Evolutionary conservation across 2,888 invertebrate genomes (phyloP).

Genomic region (Anticlea derivata): DNA sequence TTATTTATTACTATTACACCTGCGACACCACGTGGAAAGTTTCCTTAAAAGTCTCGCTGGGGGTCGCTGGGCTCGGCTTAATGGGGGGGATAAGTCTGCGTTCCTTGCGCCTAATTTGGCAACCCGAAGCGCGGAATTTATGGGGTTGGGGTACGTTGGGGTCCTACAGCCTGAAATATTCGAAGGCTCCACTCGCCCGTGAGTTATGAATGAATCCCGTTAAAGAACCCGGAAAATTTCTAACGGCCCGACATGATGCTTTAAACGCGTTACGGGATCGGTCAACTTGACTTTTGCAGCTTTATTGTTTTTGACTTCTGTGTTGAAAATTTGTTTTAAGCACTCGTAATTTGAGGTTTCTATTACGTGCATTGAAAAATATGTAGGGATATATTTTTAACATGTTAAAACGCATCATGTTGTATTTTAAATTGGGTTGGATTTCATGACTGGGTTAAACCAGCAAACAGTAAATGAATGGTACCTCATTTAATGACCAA

Average conservation of each 20-base stretch:
- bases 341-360: no score
- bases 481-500: no score
- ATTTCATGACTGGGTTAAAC: background rate
- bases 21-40: constrained; percentile 70
- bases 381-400: no score
- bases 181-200: constrained; percentile 81
- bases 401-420: no score
- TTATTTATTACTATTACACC: constrained; percentile 64
- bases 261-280: constrained; percentile 42
- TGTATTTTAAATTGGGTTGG: no score
- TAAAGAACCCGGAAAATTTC: constrained; percentile 83
- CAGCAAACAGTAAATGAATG: background rate
- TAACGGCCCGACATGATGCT: constrained; percentile 61
- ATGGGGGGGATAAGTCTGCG: constrained; percentile 76
- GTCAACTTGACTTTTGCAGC: constrained; percentile 33
- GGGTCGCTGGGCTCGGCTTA: constrained; percentile 49
- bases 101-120: constrained; percentile 83
- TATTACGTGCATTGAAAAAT: no score
- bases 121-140: constrained; percentile 83
- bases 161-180: constrained; percentile 79
- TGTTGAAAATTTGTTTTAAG: background rate
- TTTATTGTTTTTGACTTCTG: constrained; percentile 31
- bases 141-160: constrained; percentile 58
- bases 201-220: constrained; percentile 83
- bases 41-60: constrained; percentile 61